phyloP scores from a whole-genome alignment of 2,797 vertebrate genomes.

The Trachurus trachurus region DNA sequence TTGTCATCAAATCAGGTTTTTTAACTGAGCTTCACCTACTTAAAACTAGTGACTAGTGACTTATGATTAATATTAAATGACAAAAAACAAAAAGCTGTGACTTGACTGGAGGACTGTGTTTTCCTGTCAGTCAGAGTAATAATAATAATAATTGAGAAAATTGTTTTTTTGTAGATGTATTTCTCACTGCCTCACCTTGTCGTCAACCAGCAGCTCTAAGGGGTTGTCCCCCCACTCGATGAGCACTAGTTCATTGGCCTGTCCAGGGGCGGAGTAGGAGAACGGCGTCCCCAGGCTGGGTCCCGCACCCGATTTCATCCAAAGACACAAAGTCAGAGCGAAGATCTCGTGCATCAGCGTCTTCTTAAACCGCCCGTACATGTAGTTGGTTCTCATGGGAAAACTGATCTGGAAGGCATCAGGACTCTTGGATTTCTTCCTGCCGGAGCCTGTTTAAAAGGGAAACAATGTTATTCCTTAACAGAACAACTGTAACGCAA shows the following conservation, averaged over 20 bases:
- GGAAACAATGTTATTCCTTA: neutral
- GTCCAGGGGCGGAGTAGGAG: conserved; percentile 90
- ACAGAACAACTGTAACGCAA: neutral
- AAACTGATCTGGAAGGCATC: conserved; percentile 89
- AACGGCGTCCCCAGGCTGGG: conserved; percentile 89
- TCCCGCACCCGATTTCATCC: conserved; percentile 86
- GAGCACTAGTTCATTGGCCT: conserved; percentile 91
- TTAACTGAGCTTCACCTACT: no score
- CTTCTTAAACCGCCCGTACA: conserved; percentile 87
- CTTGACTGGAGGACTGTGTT: no score
- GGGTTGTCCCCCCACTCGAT: conserved; percentile 91
- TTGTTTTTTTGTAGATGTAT: neutral
- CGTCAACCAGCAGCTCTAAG: conserved; percentile 89
- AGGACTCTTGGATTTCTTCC: conserved; percentile 71
- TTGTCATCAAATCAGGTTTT: no score
- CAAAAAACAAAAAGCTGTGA: neutral
- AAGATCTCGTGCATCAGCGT: conserved; percentile 89
- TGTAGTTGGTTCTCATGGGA: conserved; percentile 91
- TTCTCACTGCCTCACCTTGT: conserved; percentile 75
- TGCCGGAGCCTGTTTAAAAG: conserved; percentile 69
- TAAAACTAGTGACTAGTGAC: no score
- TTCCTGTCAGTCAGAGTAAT: no score
- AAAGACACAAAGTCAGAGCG: conserved; percentile 89
- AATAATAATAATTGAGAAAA: no score
- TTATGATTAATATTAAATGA: no score